phyloP scores from a whole-genome alignment of 2,113 vertebrate genomes.

The Alligator sinensis region DNA sequence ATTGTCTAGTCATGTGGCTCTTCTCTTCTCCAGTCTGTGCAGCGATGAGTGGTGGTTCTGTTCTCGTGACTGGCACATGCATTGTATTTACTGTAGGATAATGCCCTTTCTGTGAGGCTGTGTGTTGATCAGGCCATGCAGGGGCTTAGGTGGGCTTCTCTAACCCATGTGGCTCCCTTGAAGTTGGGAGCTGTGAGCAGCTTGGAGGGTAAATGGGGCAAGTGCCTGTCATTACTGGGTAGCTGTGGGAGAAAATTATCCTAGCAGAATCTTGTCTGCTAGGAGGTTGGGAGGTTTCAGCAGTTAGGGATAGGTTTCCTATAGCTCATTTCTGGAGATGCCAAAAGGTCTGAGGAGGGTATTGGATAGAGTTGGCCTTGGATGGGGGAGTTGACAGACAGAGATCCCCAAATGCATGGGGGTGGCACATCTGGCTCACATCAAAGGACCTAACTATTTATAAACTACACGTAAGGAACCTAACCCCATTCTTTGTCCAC shows the following conservation, averaged over 20 bases:
- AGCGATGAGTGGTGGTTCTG: neutral
- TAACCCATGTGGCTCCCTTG: neutral
- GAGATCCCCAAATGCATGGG: too few species aligned
- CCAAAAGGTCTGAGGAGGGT: neutral
- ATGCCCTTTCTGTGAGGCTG: neutral
- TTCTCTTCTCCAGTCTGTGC: neutral
- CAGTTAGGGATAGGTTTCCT: neutral
- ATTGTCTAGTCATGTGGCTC: neutral
- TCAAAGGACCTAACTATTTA: too few species aligned
- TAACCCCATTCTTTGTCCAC: neutral
- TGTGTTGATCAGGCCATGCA: neutral
- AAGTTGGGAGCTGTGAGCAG: neutral
- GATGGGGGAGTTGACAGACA: neutral
- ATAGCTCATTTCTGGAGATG: neutral
- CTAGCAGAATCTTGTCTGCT: neutral
- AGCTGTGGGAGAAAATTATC: neutral
- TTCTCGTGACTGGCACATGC: neutral
- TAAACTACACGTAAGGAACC: neutral
- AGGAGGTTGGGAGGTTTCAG: neutral
- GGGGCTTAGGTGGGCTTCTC: neutral
- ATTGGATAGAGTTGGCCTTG: neutral
- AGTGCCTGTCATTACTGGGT: neutral
- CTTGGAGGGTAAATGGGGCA: neutral
- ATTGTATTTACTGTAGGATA: neutral
- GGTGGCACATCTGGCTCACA: too few species aligned